Evolutionary conservation across 2,113 vertebrate species (phyloP).

Genomic region (Crotalus helleri): DNA sequence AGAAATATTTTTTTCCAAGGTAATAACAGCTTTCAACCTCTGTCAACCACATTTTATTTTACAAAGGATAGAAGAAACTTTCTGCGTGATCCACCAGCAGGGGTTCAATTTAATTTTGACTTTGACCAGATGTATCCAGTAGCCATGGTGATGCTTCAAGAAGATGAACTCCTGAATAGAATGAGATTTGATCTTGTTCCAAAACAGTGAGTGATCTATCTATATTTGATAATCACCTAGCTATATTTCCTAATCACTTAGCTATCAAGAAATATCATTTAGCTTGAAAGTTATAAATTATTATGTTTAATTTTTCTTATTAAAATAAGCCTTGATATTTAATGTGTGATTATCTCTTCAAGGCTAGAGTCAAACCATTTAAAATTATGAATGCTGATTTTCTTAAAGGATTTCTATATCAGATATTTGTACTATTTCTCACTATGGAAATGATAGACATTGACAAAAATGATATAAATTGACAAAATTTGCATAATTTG

Average conservation of each 20-base stretch:
- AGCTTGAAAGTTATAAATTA: neutral
- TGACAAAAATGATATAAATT: neutral
- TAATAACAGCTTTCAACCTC: neutral
- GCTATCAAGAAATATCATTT: neutral
- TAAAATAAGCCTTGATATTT: constrained; percentile 1
- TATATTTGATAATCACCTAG: neutral
- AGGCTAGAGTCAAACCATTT: neutral
- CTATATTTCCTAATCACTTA: neutral
- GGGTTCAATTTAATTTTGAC: constrained; percentile 90
- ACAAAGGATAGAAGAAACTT: constrained; percentile 90
- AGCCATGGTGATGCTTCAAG: constrained; percentile 90
- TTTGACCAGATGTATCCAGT: constrained; percentile 90
- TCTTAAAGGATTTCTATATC: neutral
- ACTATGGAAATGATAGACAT: neutral
- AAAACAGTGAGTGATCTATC: constrained; percentile 81
- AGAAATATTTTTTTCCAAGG: neutral
- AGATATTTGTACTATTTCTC: neutral
- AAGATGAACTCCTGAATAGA: constrained; percentile 88
- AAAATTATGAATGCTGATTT: neutral
- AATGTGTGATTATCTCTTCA: neutral
- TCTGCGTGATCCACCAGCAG: constrained; percentile 87
- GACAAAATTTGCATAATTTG: neutral
- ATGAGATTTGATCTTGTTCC: constrained; percentile 96
- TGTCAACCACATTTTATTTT: constrained; percentile 31
- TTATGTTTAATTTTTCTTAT: neutral